Conservation (phyloP, 64 coral and sea anemone species). For the Acropora tenuis region DNA sequence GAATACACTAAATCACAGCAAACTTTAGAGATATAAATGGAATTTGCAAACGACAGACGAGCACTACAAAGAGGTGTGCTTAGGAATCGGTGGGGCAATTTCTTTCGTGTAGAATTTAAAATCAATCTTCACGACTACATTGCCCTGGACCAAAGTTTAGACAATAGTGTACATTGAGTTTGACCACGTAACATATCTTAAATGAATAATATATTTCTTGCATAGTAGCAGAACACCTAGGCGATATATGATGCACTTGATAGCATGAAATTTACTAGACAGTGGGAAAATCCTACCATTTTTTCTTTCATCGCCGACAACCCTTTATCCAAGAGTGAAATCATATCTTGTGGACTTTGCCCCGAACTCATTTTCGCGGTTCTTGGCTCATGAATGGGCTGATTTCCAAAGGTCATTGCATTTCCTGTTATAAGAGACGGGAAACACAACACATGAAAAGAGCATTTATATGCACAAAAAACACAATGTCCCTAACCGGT, state of each 20-base stretch:
- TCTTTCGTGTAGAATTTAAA: too few species aligned
- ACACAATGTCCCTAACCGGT: too few species aligned
- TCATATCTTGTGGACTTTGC: neutral
- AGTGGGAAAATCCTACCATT: neutral
- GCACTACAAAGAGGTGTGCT: too few species aligned
- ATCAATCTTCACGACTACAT: too few species aligned
- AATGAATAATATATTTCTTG: neutral
- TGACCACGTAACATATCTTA: neutral
- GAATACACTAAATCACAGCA: too few species aligned
- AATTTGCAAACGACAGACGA: too few species aligned
- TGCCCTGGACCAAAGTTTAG: too few species aligned
- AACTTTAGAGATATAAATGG: too few species aligned
- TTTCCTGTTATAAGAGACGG: neutral
- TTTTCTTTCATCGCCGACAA: neutral
- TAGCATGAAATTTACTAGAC: neutral
- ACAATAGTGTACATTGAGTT: neutral
- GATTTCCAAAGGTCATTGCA: neutral
- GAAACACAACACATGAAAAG: neutral
- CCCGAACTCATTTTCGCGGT: neutral
- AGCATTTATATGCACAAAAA: too few species aligned
- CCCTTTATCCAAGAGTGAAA: neutral
- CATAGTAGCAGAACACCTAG: neutral
- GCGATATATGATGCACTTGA: neutral
- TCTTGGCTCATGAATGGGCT: neutral
- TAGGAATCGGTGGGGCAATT: too few species aligned